Evolutionary conservation across 2,797 vertebrate species (phyloP), one percentile per base, ranked within the genome.

Genomic region (Tenualosa thibaudeaui): DNA sequence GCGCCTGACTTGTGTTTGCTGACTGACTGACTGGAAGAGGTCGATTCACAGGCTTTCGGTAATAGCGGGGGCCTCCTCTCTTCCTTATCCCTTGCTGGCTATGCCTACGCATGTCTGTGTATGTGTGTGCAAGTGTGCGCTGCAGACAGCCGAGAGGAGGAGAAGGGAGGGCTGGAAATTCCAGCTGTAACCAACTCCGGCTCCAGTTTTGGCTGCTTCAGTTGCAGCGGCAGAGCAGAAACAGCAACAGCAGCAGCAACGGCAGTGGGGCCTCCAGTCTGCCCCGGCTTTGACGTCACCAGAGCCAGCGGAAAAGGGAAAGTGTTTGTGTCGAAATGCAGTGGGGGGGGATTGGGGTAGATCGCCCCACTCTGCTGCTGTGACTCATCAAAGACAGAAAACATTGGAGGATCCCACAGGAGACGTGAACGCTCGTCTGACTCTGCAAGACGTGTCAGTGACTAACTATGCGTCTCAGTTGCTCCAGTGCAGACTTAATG

Each of bases 11-110:
- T 43, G 0, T 17, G 13, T 17, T 71, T 13, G n/a, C 62, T 10
- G 31, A 49, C 4, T 5, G 71, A 9, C 71, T 78, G 37, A 78
- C 71, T 78, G 71, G 71, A 78, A 78, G 71, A 78, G 71, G 19
- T 12, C 71, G 40, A 78, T 78, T 78, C 71, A 78, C 71, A 78
- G 40, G 37, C 71, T 78, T 78, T 78, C 71, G 71, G 71, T 46
- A 78, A 78, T 6, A 46, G 71, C 40, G 17, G 71, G 71, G 71
- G 15, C 17, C n/a, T 40, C 17, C 71, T 78, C 68, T 75, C 26
- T 54, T 54, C 31, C 65, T 26, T 71, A 31, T 37, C 31, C 37
- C 37, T 40, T 3, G 15, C 26, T 68, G n/a, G 12, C 62, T 68
- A 24, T 31, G n/a, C 50, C 50, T 51, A 51, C 50, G 50, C 50